These are phyloP conservation scores for Panzeria rudis DNA, from an alignment of 2,888 invertebrate species.

Conservation along the genomic window DNA sequence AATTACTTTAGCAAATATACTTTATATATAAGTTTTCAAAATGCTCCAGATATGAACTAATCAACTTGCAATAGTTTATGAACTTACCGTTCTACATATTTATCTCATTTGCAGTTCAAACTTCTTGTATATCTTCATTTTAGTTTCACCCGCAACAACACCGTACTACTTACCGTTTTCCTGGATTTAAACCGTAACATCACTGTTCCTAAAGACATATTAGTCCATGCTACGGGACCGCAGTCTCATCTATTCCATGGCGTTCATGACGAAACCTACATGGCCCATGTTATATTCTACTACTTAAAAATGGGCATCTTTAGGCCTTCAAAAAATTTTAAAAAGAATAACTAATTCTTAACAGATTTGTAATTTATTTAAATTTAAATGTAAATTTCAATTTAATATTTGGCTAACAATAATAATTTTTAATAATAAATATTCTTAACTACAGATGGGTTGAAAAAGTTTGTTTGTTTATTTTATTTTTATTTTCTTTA, in stretches of 20 bases:
- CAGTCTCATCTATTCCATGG: constrained; percentile 93
- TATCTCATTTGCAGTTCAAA: background rate
- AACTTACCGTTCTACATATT: background rate
- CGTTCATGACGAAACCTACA: constrained; percentile 94
- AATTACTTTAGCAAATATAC: no score
- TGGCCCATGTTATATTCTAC: constrained; percentile 92
- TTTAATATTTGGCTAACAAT: constrained; percentile 72
- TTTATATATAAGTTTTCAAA: no score
- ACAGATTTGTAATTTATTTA: constrained; percentile 63
- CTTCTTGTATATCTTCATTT: background rate
- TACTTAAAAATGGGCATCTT: constrained; percentile 89
- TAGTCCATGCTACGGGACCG: constrained; percentile 87
- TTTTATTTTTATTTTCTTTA: background rate
- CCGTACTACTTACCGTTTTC: constrained; percentile 73
- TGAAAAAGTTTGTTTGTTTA: background rate
- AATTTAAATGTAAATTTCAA: constrained; percentile 63
- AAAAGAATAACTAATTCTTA: constrained; percentile 7
- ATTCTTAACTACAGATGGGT: constrained; percentile 53
- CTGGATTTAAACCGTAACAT: constrained; percentile 31
- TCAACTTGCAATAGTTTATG: no score
- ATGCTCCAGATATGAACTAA: no score
- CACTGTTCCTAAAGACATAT: constrained; percentile 80
- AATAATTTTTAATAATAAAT: constrained; percentile 65
- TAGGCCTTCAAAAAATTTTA: background rate
- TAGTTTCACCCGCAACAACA: constrained; percentile 61